Evolutionary conservation across 2,797 vertebrate species (phyloP).

Genomic region (Dermochelys coriacea): DNA sequence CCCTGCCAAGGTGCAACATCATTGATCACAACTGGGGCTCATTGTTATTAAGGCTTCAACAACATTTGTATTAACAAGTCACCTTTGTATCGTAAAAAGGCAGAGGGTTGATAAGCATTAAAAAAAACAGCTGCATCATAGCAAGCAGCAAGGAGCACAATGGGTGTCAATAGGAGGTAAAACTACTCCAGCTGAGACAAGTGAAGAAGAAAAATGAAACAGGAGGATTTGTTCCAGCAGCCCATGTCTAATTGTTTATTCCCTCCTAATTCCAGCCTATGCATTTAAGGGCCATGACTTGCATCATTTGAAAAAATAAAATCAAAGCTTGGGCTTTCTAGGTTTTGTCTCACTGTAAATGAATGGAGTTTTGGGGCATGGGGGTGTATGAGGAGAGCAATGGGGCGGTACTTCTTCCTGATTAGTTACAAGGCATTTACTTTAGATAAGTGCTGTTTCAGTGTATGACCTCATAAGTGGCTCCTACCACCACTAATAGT

Average conservation of each 20-base stretch:
- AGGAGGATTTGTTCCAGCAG: conserved; percentile 85
- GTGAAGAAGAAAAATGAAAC: conserved; percentile 87
- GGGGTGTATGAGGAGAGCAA: conserved; percentile 1
- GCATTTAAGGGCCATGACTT: conserved; percentile 55
- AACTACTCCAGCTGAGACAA: conserved; percentile 87
- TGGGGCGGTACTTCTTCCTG: conserved; percentile 48
- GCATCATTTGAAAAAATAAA: conserved; percentile 60
- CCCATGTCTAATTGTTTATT: conserved; percentile 76
- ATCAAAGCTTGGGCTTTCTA: conserved; percentile 15
- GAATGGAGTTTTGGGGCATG: conserved; percentile 30
- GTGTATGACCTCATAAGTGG: conserved; percentile 65
- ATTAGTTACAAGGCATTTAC: conserved; percentile 69
- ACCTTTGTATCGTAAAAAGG: conserved; percentile 72
- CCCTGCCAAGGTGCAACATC: conserved; percentile 61
- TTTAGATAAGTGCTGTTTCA: conserved; percentile 69
- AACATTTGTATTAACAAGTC: conserved; percentile 76
- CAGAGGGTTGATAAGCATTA: conserved; percentile 71
- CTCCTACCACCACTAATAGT: conserved; percentile 64
- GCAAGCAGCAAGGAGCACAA: conserved; percentile 71
- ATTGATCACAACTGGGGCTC: conserved; percentile 64
- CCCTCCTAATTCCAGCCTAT: conserved; percentile 63
- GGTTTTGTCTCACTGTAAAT: conserved; percentile 41
- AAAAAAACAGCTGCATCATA: conserved; percentile 72
- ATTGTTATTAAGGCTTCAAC: conserved; percentile 70
- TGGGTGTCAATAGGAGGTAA: conserved; percentile 81